Conservation (phyloP, 2,888 invertebrate species). For the Netelia inedita region DNA sequence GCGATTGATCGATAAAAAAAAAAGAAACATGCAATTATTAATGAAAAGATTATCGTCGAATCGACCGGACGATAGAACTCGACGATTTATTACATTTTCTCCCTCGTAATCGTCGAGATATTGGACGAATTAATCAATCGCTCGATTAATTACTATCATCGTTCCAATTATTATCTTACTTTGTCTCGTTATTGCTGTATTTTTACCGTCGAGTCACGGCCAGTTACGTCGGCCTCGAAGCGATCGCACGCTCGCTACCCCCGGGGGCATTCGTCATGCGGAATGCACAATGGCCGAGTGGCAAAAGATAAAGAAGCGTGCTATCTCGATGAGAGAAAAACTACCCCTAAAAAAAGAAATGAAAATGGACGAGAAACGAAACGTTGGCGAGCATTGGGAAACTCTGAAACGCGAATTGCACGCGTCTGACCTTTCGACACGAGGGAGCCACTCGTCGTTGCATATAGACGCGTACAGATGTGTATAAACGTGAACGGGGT, state of each 20-base stretch:
- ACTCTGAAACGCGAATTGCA: conserved; percentile 44
- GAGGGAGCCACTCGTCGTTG: conserved; percentile 25
- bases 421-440: conserved; percentile 60
- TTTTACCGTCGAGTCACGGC: conserved; percentile 16
- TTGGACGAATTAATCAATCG: no score
- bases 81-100: no score
- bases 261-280: conserved; percentile 40
- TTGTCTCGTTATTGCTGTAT: not conserved
- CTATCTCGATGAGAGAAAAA: not conserved
- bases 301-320: conserved; percentile 22
- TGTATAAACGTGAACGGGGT: no score
- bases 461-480: not conserved
- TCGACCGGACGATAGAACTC: no score
- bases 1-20: no score
- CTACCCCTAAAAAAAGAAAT: not conserved
- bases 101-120: no score
- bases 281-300: conserved; percentile 50
- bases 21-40: no score
- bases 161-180: no score
- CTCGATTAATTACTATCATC: no score
- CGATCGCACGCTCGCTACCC: not conserved
- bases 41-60: no score
- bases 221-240: not conserved
- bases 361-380: not conserved
- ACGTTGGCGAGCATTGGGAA: not conserved